Conservation (phyloP, 2,113 vertebrate species). For the Hiodon alosoides region DNA sequence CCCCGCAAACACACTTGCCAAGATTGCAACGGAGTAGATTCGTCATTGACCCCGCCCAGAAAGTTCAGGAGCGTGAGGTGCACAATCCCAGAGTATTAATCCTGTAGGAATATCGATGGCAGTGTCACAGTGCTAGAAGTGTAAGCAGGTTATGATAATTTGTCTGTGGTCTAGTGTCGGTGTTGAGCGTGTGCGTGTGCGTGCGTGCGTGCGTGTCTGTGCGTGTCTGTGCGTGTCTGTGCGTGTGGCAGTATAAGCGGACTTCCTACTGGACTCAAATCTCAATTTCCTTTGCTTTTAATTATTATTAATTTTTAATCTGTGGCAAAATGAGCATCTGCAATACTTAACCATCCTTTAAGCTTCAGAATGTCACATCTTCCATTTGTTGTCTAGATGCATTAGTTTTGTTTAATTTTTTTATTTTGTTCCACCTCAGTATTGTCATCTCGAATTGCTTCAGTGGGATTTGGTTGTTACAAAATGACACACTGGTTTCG, state of each 20-base stretch:
- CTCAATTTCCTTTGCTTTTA: slow-evolving; percentile 1
- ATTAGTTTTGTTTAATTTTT: slow-evolving; percentile 6
- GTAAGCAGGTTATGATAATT: slow-evolving; percentile 45
- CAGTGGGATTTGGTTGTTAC: not conserved
- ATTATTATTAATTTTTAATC: slow-evolving; percentile 5
- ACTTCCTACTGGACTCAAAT: slow-evolving; percentile 11
- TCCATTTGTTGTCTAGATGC: slow-evolving; percentile 34
- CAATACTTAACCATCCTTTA: slow-evolving; percentile 24
- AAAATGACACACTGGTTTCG: slow-evolving; percentile 26
- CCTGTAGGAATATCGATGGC: slow-evolving; percentile 52
- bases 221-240: not conserved
- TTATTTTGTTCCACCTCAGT: slow-evolving; percentile 7
- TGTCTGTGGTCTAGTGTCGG: slow-evolving; percentile 30
- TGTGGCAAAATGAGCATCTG: slow-evolving; percentile 19
- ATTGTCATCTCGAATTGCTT: slow-evolving; percentile 13
- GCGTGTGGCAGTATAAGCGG: slow-evolving; percentile 11
- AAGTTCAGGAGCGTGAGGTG: slow-evolving; percentile 12
- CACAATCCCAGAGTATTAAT: slow-evolving; percentile 66
- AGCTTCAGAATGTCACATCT: slow-evolving; percentile 26
- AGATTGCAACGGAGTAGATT: not conserved
- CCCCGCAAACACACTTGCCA: not conserved
- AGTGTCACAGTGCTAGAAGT: slow-evolving; percentile 35
- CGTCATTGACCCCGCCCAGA: slow-evolving; percentile 11
- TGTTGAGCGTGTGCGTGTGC: slow-evolving; percentile 18
- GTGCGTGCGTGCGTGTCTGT: not conserved